Percentiles rank a stretch among this genome's conserved stretches.
Conservation (phyloP, 53 echinoderm and acorn worm species). For the Antedon mediterranea region DNA sequence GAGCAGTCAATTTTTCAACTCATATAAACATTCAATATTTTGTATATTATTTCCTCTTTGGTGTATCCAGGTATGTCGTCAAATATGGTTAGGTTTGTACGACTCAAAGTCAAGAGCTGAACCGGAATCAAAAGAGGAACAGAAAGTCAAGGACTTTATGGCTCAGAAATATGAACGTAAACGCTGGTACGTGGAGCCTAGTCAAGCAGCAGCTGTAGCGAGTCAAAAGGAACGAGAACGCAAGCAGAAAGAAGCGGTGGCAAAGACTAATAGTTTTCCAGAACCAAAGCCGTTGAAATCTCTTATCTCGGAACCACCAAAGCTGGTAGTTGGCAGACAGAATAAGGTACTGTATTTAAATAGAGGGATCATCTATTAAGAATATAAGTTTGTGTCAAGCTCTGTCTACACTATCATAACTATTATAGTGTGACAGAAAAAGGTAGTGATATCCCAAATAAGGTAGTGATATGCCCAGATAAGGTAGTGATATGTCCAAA, state of each 20-base stretch:
- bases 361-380: no score
- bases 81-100: slow-evolving; percentile 70
- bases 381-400: no score
- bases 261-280: slow-evolving; percentile 31
- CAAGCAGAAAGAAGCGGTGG: slow-evolving; percentile 24
- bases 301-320: slow-evolving; percentile 14
- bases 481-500: no score
- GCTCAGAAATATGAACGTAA: slow-evolving; percentile 94
- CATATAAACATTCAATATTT: no score
- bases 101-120: slow-evolving; percentile 45
- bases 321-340: not conserved
- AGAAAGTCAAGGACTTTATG: slow-evolving; percentile 84
- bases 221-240: slow-evolving; percentile 27
- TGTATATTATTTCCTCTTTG: not conserved
- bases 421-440: no score
- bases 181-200: slow-evolving; percentile 73
- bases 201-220: slow-evolving; percentile 39
- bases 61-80: slow-evolving; percentile 50
- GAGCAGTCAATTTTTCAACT: no score
- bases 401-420: no score
- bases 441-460: no score
- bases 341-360: not conserved
- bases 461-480: no score
- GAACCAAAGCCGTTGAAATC: slow-evolving; percentile 65
- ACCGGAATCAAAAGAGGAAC: slow-evolving; percentile 77